These are phyloP conservation scores for Microtus richardsoni DNA, from an alignment of 2,113 vertebrate species.

Conservation along the genomic window DNA sequence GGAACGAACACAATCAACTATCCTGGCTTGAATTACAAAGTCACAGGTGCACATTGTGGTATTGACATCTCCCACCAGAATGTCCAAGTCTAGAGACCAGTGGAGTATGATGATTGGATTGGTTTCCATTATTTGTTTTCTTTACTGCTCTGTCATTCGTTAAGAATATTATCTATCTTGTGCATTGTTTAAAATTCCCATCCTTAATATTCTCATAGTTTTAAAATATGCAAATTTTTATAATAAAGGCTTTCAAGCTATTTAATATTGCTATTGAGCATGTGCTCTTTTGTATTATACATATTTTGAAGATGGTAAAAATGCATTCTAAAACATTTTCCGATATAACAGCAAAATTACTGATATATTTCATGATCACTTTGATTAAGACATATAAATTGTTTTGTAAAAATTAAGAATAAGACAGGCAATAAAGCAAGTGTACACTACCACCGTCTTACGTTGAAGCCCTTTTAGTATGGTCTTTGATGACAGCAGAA, in stretches of 20 bases:
- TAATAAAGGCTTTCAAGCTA: conserved; percentile 53
- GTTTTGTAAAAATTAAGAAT: conserved; percentile 1
- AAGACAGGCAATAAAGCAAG: not conserved
- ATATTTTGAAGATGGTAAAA: not conserved
- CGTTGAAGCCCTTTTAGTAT: not conserved
- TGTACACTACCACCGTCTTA: not conserved
- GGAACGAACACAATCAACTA: conserved; percentile 19
- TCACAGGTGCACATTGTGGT: conserved; percentile 77
- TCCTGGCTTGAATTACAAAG: not conserved
- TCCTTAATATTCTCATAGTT: conserved; percentile 65
- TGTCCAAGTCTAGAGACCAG: conserved; percentile 85
- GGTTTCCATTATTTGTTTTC: conserved; percentile 86
- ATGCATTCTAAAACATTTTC: not conserved
- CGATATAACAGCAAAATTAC: not conserved
- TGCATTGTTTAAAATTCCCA: conserved; percentile 78
- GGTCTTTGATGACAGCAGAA: not conserved
- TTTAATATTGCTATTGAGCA: not conserved
- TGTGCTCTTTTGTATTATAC: not conserved
- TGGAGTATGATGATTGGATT: conserved; percentile 86
- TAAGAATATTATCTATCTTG: conserved; percentile 78
- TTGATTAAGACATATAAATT: not conserved
- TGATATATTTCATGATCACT: not conserved
- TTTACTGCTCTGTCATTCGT: conserved; percentile 88
- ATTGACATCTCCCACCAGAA: conserved; percentile 86
- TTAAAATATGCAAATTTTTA: not conserved